Conservation (phyloP, 2,888 invertebrate genomes). For the Anthoptus insignis region DNA sequence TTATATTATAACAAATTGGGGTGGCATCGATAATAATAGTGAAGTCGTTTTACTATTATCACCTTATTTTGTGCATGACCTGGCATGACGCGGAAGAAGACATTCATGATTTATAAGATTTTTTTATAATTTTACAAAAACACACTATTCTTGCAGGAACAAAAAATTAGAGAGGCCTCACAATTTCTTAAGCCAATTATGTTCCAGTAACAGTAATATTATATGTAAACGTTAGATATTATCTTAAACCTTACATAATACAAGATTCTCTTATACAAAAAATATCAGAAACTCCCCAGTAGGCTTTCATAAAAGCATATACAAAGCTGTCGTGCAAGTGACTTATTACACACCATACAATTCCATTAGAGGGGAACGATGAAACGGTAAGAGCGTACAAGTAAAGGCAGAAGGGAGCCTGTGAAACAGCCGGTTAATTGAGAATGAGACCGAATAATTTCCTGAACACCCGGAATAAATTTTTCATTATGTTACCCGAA, state of each 20-base stretch:
- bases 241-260: too few species aligned
- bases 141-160: too few species aligned
- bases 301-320: neutral
- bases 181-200: too few species aligned
- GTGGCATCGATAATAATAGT: too few species aligned
- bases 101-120: too few species aligned
- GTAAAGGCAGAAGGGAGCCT: conserved; percentile 5
- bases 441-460: conserved; percentile 7
- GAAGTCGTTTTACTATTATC: too few species aligned
- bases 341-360: conserved; percentile 8
- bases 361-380: conserved; percentile 14
- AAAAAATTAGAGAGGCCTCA: too few species aligned
- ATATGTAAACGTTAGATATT: too few species aligned
- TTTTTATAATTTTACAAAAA: neutral
- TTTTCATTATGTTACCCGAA: neutral
- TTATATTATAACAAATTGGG: too few species aligned
- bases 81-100: too few species aligned
- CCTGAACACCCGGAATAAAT: conserved; percentile 6
- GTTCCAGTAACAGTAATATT: too few species aligned
- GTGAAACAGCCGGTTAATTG: conserved; percentile 19
- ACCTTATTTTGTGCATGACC: too few species aligned
- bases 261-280: neutral
- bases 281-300: neutral
- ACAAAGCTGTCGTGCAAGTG: neutral
- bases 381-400: conserved; percentile 11